phyloP scores from a whole-genome alignment of 2,888 invertebrate species.

The Nasonovia ribisnigri region DNA sequence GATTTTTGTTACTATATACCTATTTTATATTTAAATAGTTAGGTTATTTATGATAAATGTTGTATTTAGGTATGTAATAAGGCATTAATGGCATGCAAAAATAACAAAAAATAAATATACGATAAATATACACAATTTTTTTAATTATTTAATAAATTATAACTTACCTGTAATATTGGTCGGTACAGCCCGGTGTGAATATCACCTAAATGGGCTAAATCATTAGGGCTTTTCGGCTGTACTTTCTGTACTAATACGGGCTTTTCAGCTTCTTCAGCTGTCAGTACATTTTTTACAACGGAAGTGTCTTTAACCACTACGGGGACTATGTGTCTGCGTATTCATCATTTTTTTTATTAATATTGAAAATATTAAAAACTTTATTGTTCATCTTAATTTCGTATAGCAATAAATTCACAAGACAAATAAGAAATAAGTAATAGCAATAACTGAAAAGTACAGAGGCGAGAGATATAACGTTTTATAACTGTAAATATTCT shows the following conservation, averaged over 20 bases:
- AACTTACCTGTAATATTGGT: slow-evolving; percentile 29
- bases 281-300: too few relatives aligned
- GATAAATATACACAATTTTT: not conserved
- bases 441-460: too few relatives aligned
- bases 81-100: not conserved
- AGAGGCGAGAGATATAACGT: too few relatives aligned
- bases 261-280: not conserved
- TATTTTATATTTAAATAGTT: not conserved
- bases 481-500: too few relatives aligned
- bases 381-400: not conserved
- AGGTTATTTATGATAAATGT: not conserved
- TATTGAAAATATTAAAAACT: slow-evolving; percentile 14
- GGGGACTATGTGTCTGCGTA: not conserved
- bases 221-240: not conserved
- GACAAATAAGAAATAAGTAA: too few relatives aligned
- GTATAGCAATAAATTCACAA: too few relatives aligned
- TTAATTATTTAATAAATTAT: not conserved
- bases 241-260: not conserved
- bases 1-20: not conserved
- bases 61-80: not conserved
- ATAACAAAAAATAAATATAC: not conserved
- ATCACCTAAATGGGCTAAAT: slow-evolving; percentile 19
- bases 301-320: not conserved
- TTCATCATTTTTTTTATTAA: not conserved
- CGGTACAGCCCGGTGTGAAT: not conserved